Base-by-base conservation (phyloP, 2,888 invertebrate species). In the Torymus aiolomorphi region DNA sequence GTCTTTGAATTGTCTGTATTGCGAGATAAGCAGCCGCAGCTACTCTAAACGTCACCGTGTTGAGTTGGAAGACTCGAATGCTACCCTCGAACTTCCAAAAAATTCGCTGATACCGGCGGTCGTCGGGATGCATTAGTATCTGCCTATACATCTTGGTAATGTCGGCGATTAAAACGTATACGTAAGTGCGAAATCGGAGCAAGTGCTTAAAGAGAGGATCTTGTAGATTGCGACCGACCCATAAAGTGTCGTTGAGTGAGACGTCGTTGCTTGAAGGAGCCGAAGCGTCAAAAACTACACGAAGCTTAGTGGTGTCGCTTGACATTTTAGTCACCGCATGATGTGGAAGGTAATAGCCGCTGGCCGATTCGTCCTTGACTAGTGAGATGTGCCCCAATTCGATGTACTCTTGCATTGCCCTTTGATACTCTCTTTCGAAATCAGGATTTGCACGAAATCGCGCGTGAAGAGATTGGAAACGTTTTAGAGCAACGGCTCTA, bases 91-190 rank as follows among this genome's bases (percentile, higher is more conserved):
- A 51, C 5, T 5, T 5, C 4, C 57, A 62, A 2, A 52, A 66
- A n/a, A 66, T n/a, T 10, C 51, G 14, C 11, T 2, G 85, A 59
- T 76, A 84, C 13, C 82, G 71, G 1, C 77, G 56, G 73, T 87
- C 84, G 12, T 81, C 79, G 0, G 70, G 72, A 8, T 20, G 61
- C 0, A 84, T 42, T n/a, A 11, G n/a, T 12, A 86, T 52, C 71
- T 83, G 83, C 0, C 85, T 81, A 67, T 85, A 88, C 86, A 87
- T 88, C 80, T 87, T 85, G 11, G 81, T 83, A 59, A 89, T 84
- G 72, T 88, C 87, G 16, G 84, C 87, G 8, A 83, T 85, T 5
- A 87, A 52, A 0, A 84, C 85, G 24, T 85, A 81, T 3, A 42
- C 24, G 62, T 84, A 74, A 13, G 67, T 57, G 0, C 86, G 79